phyloP scores from a whole-genome alignment of 2,797 vertebrate genomes.

The Pristis pectinata region DNA sequence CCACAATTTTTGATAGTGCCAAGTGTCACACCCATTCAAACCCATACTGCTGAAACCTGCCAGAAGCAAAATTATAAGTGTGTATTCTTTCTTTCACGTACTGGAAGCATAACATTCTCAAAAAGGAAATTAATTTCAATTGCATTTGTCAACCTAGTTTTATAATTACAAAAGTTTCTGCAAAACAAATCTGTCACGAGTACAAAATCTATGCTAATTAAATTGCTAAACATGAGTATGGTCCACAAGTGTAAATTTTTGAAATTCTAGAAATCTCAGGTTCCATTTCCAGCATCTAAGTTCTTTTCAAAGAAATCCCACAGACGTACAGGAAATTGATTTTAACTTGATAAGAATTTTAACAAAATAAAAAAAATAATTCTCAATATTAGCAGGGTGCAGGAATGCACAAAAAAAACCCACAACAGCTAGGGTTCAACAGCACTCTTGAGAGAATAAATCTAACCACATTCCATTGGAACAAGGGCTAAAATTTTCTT shows the following conservation, averaged over 20 bases:
- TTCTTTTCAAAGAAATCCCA: constrained; percentile 18
- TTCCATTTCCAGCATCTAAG: neutral
- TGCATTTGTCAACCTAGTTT: constrained; percentile 28
- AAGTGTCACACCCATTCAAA: neutral
- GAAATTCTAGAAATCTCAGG: neutral
- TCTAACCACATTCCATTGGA: neutral
- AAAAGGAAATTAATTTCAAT: constrained; percentile 1
- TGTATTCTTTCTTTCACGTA: neutral
- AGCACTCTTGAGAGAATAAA: neutral
- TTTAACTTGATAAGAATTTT: no score
- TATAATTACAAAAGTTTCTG: neutral
- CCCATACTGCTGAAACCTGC: neutral
- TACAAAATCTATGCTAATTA: neutral
- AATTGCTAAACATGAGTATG: constrained; percentile 26
- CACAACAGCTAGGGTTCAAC: neutral
- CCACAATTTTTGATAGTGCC: neutral
- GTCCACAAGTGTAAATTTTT: neutral
- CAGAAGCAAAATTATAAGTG: neutral
- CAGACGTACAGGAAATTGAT: neutral
- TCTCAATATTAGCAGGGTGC: neutral
- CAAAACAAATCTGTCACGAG: neutral
- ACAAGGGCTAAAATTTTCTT: neutral
- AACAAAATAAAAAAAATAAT: neutral
- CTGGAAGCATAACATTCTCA: neutral
- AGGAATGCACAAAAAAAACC: neutral